Evolutionary conservation across 2,113 vertebrate genomes (phyloP).

Genomic region (Dolichotis patagonum): DNA sequence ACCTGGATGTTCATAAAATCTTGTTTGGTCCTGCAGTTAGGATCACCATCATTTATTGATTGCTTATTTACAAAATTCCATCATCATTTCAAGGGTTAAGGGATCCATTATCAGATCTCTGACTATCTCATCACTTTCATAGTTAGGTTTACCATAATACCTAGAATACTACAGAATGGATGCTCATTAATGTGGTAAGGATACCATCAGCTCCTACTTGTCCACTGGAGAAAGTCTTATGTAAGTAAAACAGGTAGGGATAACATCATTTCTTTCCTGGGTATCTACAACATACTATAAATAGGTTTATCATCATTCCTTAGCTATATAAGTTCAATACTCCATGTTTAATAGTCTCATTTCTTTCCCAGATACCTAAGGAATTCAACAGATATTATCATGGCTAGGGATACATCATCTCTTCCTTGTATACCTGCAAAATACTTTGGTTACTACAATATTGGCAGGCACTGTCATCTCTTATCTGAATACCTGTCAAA

Average conservation of each 20-base stretch:
- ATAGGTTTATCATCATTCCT: not conserved
- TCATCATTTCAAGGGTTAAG: not conserved
- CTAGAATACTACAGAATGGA: not conserved
- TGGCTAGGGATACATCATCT: not conserved
- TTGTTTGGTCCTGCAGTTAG: not conserved
- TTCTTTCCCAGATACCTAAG: constrained; percentile 10
- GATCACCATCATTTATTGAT: not conserved
- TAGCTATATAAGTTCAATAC: not conserved
- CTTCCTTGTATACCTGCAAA: not conserved
- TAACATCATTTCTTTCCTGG: not conserved
- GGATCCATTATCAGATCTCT: not conserved
- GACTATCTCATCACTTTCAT: not conserved
- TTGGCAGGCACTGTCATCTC: not conserved
- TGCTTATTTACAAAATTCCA: not conserved
- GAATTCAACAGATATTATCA: not conserved
- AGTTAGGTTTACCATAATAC: not conserved
- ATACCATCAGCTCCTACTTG: not conserved
- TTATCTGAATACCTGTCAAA: not conserved
- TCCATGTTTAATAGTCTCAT: not conserved
- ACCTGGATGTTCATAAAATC: not conserved
- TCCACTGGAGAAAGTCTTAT: not conserved
- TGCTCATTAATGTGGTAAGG: not conserved
- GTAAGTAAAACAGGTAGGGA: not conserved
- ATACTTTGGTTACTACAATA: not conserved
- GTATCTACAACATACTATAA: not conserved